Base-by-base conservation (phyloP, 2,113 vertebrate genomes). In the Alectura lathami region DNA sequence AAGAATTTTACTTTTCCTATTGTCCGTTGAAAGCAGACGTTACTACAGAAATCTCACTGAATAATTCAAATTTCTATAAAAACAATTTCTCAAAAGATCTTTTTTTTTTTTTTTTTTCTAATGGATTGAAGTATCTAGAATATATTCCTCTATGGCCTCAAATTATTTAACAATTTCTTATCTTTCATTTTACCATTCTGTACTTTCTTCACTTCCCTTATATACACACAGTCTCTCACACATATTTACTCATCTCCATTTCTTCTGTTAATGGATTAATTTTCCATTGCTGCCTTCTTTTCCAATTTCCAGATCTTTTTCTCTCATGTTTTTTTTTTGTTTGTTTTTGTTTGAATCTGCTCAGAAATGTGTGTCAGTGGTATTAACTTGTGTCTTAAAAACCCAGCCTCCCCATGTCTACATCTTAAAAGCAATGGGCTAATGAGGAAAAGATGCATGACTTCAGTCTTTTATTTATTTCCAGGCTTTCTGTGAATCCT, bases 361-460 rank as follows among this genome's bases (percentile, higher is more conserved):
- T 86, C 70, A 77, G 66, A 78, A 77, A 82, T 2, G 1, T 89
- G 17, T 86, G 34, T 76, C 62, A 53, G 14, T 34, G 27, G 22
- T 43, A 86, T 56, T 64, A 88, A 67, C 47, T 70, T 1, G 4
- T 21, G 84, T 78, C 53, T 90, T 95, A 56, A 86, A 90, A 86
- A 34, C 42, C n/a, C 43, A 90, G 40, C 76, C 30, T 93, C 62
- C 36, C 29, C 13, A 50, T 26, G 8, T 38, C 64, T 75, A 43
- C 16, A 23, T 94, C 64, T 59, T 80, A 81, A 91, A 95, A 81
- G 45, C 24, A 68, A 50, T 6, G 20, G 48, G 29, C 20, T 90
- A 95, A 93, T 88, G 42, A 86, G 73, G 85, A 93, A 96, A 93
- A 90, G 73, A 68, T 94, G 76, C 30, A 56, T 79, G 91, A 53